phyloP scores from a whole-genome alignment of 2,888 invertebrate species.

The Scaptomyza tumidula region DNA sequence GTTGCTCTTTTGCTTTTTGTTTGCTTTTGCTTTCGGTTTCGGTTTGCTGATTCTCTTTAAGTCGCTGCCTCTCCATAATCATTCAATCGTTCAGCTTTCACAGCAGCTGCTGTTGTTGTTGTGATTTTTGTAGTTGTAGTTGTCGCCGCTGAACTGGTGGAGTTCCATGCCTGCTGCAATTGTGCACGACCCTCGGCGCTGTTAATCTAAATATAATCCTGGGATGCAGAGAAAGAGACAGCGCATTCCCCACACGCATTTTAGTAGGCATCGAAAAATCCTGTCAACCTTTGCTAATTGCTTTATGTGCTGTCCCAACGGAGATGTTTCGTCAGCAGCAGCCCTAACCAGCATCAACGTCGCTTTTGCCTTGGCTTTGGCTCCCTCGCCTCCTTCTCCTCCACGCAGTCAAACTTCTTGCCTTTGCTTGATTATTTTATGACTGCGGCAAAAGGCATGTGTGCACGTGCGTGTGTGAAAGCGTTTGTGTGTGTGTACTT shows the following conservation, averaged over 20 bases:
- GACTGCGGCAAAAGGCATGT: constrained; percentile 71
- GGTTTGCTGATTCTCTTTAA: constrained; percentile 26
- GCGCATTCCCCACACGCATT: constrained; percentile 46
- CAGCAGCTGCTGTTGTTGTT: constrained; percentile 33
- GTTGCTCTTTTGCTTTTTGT: constrained; percentile 28
- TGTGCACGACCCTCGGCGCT: constrained; percentile 37
- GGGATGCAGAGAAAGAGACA: constrained; percentile 40
- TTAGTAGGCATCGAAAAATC: constrained; percentile 35
- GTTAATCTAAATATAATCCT: constrained; percentile 69
- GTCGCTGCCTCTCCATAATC: constrained; percentile 41
- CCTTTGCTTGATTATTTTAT: constrained; percentile 76
- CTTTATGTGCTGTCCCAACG: constrained; percentile 71
- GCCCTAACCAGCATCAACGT: constrained; percentile 41
- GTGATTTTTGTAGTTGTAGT: constrained; percentile 3
- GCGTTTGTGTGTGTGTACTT: constrained; percentile 18
- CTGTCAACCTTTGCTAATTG: constrained; percentile 75
- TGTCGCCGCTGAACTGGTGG: constrained; percentile 32
- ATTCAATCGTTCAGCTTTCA: constrained; percentile 55
- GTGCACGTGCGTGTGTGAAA: constrained; percentile 17
- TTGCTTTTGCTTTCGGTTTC: constrained; percentile 27
- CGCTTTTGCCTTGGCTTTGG: background rate
- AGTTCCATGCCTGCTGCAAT: constrained; percentile 42
- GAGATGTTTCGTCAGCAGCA: constrained; percentile 78
- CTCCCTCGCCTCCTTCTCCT: constrained; percentile 11
- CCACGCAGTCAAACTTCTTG: constrained; percentile 19